Evolutionary conservation across 2,797 vertebrate genomes (phyloP), one percentile per base, ranked within the genome.

Genomic region (Eupleurogrammus muticus): DNA sequence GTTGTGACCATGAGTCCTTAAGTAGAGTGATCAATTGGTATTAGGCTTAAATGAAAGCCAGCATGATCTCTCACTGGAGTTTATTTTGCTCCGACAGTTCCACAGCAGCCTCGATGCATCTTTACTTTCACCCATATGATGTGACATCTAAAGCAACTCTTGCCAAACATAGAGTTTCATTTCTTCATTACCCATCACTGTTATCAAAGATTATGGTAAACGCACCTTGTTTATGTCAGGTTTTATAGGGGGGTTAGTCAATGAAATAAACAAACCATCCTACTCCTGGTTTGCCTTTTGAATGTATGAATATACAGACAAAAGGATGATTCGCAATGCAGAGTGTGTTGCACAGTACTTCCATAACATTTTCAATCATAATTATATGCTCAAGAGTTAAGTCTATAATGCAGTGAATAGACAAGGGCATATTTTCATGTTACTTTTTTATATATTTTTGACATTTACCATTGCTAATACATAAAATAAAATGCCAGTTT

Each of bases 111-210:
- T 19, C 20, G 34, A 16, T 35, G n/a, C 7, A 34, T 36, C 28
- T 46, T 58, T 34, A 63, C 2, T 4, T 48, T 12, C 8, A 14
- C 19, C 24, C 28, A 51, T 58, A 55, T 28, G 8, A 19, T 52
- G 21, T 59, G 49, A 71, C 52, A 76, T 74, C 60, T 74, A 46
- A 46, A 57, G 34, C 46, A 58, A 47, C 51, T 66, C 6, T 36
- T 34, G 13, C 20, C 32, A 32, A 11, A 66, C 9, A 35, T 38
- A 34, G 21, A 55, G 16, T 21, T 69, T 57, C 1, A 55, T 70
- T 55, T 20, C 38, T 46, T 53, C 40, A 48, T 46, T 66, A 66
- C 23, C 34, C 51, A n/a, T 67, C 32, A 32, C 24, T 14, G 21
- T 24, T 56, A 57, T 44, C 38, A 73, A 46, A 68, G 13, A 54